These are phyloP conservation scores for Akabosia matsudoensis DNA, from an alignment of 1,140 invertebrate species.

Conservation along the genomic window DNA sequence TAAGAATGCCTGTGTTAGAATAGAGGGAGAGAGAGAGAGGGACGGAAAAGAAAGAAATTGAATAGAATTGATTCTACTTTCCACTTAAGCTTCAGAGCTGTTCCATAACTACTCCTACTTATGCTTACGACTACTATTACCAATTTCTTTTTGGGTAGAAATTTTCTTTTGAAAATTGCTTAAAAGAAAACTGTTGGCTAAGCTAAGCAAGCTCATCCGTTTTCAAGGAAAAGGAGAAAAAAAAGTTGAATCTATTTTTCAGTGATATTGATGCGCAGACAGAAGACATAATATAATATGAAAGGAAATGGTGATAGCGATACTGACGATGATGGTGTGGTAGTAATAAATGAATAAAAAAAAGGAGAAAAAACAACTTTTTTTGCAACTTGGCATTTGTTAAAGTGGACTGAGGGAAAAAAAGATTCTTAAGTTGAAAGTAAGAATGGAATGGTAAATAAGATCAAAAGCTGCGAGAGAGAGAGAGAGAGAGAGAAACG, in stretches of 20 bases:
- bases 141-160: constrained; percentile 14
- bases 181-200: constrained; percentile 20
- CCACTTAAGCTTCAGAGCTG: constrained; percentile 7
- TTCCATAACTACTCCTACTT: not conserved
- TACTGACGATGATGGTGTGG: not conserved
- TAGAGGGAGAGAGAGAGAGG: not conserved
- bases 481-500: not conserved
- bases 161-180: constrained; percentile 22
- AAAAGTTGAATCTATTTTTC: constrained; percentile 23
- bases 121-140: constrained; percentile 22
- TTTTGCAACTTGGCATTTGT: not conserved
- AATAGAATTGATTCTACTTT: constrained; percentile 25
- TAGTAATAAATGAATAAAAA: constrained; percentile 17
- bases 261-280: constrained; percentile 17
- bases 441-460: not conserved
- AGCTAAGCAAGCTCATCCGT: constrained; percentile 20
- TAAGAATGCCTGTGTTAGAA: not conserved
- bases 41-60: constrained; percentile 14
- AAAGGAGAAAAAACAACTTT: constrained; percentile 2
- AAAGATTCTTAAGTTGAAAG: not conserved
- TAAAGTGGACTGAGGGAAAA: not conserved
- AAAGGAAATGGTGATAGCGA: not conserved
- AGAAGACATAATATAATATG: constrained; percentile 4
- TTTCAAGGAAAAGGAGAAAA: not conserved
- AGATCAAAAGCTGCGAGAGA: not conserved